phyloP scores from a whole-genome alignment of 2,797 vertebrate species.

The Scolopax bukidnonensis region DNA sequence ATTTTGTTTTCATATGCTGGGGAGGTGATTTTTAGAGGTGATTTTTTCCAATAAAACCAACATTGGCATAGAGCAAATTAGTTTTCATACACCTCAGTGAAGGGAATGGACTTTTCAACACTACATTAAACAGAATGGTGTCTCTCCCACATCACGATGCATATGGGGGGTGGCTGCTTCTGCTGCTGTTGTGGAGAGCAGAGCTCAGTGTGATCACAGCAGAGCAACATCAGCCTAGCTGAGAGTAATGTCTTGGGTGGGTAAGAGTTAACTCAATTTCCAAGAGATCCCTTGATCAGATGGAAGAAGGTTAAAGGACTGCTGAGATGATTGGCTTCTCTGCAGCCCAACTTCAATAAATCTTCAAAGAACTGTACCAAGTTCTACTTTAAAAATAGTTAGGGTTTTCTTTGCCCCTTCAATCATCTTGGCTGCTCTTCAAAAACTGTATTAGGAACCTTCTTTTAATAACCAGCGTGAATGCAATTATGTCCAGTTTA shows the following conservation, averaged over 20 bases:
- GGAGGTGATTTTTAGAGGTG: neutral
- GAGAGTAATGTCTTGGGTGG: neutral
- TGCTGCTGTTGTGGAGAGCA: neutral
- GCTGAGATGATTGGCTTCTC: neutral
- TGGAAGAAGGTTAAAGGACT: neutral
- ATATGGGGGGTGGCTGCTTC: rapidly evolving
- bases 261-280: neutral
- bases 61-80: neutral
- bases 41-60: neutral
- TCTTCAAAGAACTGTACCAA: neutral
- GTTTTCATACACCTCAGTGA: neutral
- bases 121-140: neutral
- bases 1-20: neutral
- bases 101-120: neutral
- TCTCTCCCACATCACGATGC: neutral
- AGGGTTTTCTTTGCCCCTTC: neutral
- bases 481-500: neutral
- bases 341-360: neutral
- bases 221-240: neutral
- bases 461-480: neutral
- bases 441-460: neutral
- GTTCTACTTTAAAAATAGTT: neutral
- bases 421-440: neutral
- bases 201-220: neutral
- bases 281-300: neutral